Conservation (phyloP, 2,113 vertebrate species). For the Mystacornis crossleyi region DNA sequence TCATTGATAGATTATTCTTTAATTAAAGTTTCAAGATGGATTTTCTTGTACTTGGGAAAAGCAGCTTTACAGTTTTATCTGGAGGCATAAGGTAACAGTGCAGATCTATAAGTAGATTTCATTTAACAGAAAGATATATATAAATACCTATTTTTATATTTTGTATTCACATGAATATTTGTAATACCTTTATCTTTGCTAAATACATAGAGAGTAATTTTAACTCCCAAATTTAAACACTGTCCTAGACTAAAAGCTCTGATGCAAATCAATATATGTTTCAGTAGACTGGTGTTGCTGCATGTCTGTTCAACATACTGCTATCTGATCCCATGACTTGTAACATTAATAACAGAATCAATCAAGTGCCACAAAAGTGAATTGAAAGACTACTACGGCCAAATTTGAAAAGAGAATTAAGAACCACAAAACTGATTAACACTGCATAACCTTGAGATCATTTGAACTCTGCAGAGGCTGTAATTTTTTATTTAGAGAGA, state of each 20-base stretch:
- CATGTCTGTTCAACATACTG: neutral
- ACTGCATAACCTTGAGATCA: neutral
- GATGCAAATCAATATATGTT: neutral
- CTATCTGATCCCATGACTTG: neutral
- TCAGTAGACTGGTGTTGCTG: neutral
- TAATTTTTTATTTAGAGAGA: neutral
- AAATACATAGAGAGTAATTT: neutral
- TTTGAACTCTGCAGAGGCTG: neutral
- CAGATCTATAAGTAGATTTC: neutral
- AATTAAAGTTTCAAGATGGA: slow-evolving; percentile 58
- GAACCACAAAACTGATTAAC: slow-evolving; percentile 27
- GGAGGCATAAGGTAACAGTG: neutral
- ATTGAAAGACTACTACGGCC: neutral
- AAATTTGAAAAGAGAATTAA: slow-evolving; percentile 2
- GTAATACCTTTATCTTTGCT: neutral
- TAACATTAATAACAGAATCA: slow-evolving; percentile 25
- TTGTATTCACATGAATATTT: neutral
- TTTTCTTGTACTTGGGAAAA: slow-evolving; percentile 6
- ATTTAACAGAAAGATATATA: neutral
- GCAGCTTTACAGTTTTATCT: neutral
- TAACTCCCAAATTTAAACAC: neutral
- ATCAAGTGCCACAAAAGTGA: slow-evolving; percentile 10
- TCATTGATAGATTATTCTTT: slow-evolving; percentile 53
- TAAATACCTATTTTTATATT: neutral
- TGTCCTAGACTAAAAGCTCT: neutral